Base-by-base conservation (phyloP, 2,888 invertebrate species). In the Pyrrhosoma nymphula region DNA sequence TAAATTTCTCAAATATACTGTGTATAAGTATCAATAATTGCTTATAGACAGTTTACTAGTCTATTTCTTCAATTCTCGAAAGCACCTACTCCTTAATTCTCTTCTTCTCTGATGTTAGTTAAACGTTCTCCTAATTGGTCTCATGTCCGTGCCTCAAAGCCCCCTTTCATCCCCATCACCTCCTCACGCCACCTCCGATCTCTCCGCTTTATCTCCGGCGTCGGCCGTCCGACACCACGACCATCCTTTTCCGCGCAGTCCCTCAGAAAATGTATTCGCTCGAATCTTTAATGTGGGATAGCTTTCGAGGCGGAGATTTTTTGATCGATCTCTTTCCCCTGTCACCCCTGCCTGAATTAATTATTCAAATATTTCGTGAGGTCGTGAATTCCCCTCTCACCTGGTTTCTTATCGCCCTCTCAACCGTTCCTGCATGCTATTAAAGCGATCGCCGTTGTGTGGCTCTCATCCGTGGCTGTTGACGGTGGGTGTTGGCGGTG, bases 251-350 rank as follows among this genome's bases (percentile, higher is more conserved):
- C 39, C 63, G 39, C 91, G 60, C 60, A 26, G 35, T 63, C 60
- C 60, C 35, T 35, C 39, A 23, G 35, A 63, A 91, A 91, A 91
- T 91, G 91, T 91, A 63, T 91, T 60, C 60, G 35, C 91, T 26
- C 91, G 39, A 91, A 63, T 91, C 91, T 30, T n/a, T 91, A 63
- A 91, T 63, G 91, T 56, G 91, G 30, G 91, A 63, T 23, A 69
- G 69, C 26, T 69, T 69, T 69, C 23, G 69, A n/a, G 69, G 56
- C 63, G 39, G 35, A 35, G 56, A 60, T 60, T 30, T 26, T 91
- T 91, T 91, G 63, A 91, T 91, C 91, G 91, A 91, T 91, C 91
- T 91, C 47, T 91, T 91, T 63, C 69, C 26, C 60, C 91, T 91
- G 91, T 91, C 91, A 91, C 63, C 60, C 35, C 63, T 63, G 60